These are phyloP conservation scores for Himalopsyche japonica DNA, from an alignment of 2,888 invertebrate genomes.

Conservation along the genomic window DNA sequence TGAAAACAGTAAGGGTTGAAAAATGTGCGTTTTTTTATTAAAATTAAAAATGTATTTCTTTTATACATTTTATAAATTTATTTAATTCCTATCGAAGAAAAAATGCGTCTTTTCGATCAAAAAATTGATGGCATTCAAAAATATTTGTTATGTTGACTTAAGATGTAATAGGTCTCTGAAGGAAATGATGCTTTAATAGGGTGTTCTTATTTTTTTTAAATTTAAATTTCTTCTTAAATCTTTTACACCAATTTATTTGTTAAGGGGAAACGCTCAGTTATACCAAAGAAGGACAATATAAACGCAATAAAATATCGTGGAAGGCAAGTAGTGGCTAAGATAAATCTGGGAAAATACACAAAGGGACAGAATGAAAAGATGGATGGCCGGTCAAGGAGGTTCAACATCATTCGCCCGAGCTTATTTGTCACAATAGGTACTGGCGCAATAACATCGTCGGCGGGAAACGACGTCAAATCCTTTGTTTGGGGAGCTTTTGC, in stretches of 20 bases:
- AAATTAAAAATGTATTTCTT: too few species aligned
- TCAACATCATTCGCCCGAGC: conserved; percentile 28
- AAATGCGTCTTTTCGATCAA: too few species aligned
- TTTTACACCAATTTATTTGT: not conserved
- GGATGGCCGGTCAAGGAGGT: conserved; percentile 23
- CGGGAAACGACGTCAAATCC: conserved; percentile 3
- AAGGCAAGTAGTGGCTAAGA: conserved; percentile 7
- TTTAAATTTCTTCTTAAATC: too few species aligned
- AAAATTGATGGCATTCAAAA: too few species aligned
- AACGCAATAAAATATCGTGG: conserved; percentile 24
- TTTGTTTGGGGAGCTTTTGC: not conserved
- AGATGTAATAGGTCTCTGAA: too few species aligned
- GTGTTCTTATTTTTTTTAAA: too few species aligned
- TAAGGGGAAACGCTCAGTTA: not conserved
- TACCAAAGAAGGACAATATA: not conserved
- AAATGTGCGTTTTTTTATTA: too few species aligned
- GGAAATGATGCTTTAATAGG: too few species aligned
- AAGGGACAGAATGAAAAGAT: conserved; percentile 16
- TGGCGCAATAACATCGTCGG: conserved; percentile 16
- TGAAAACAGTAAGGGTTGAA: too few species aligned
- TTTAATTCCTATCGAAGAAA: too few species aligned
- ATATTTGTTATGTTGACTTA: too few species aligned
- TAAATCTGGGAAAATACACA: conserved; percentile 20
- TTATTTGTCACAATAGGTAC: conserved; percentile 30
- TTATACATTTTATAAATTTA: too few species aligned